Base-by-base conservation (phyloP, 2,113 vertebrate species). In the Oryzias celebensis region DNA sequence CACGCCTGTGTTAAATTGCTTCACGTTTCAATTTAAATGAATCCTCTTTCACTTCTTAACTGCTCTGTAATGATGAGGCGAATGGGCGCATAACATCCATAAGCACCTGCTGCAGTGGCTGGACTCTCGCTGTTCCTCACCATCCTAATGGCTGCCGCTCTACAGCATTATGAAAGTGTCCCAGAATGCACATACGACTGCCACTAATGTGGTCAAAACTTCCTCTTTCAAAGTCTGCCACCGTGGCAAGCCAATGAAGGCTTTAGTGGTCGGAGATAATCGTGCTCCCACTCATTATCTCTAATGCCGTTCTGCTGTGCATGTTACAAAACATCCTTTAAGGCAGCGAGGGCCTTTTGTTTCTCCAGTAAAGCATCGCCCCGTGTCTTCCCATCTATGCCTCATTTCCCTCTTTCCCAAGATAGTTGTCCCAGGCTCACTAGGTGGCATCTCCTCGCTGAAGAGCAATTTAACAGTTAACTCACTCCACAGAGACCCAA, bases 21-120 rank as follows among this genome's bases (percentile, higher is more conserved):
- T 75, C 63, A 51, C 64, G 58, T 74, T 73, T 41, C 65, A 51
- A 78, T 83, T 78, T 57, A 70, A 74, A 63, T 63, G 65, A 80
- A 71, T 75, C 65, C 71, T 77, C 51, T 73, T 71, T 71, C 75
- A 52, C 78, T 75, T 68, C 71, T 81, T 83, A 89, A 87, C 77
- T 65, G 74, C 64, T 78, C 71, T 48, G 69, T 71, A 62, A 80
- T 79, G 74, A 82, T 73, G 65, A 75, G 71, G 82, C 68, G 80
- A 87, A 88, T 82, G 75, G 79, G 83, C 89, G 85, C 83, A 87
- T 89, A 89, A 89, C 78, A 77, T 63, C 73, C 49, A 67, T 78
- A 80, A 89, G 82, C 83, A 88, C 88, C 86, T 87, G 71, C 85
- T 85, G 75, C 83, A 88, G 88, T 85, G 77, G 73, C 76, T 47